Conservation (phyloP, 2,888 invertebrate species). For the Coecobrya sp. region DNA sequence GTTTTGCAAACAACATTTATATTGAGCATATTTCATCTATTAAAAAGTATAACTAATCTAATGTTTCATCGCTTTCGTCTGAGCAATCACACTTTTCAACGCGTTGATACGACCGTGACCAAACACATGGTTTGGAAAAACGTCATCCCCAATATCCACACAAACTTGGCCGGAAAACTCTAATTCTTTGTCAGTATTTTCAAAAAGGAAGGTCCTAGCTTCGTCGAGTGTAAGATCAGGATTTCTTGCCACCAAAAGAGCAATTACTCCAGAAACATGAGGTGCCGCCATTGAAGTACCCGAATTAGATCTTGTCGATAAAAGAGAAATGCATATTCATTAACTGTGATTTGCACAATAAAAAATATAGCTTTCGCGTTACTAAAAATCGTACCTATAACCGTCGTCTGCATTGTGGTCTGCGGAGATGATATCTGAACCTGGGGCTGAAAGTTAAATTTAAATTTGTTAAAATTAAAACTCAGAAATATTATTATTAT, state of each 20-base stretch:
- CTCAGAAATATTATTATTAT: neutral
- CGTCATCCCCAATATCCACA: slow-evolving; percentile 9
- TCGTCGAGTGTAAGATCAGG: neutral
- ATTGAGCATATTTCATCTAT: no score
- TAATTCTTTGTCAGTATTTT: slow-evolving; percentile 58
- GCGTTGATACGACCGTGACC: slow-evolving; percentile 8
- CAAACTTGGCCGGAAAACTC: slow-evolving; percentile 13
- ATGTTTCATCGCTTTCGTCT: no score
- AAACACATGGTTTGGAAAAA: slow-evolving; percentile 69
- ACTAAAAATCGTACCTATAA: slow-evolving; percentile 18
- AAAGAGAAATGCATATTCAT: no score
- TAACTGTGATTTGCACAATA: neutral
- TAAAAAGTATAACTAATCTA: no score
- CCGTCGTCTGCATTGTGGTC: neutral
- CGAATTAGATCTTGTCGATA: neutral
- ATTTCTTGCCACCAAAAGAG: slow-evolving; percentile 52
- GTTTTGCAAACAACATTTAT: no score
- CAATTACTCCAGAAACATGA: slow-evolving; percentile 72
- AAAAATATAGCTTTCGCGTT: no score
- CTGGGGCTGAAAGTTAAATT: slow-evolving; percentile 35
- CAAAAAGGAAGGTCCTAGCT: neutral
- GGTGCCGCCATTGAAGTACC: slow-evolving; percentile 82
- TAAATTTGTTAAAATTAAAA: no score
- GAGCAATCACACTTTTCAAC: neutral
- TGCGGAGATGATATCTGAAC: slow-evolving; percentile 4